Evolutionary conservation across 2,113 vertebrate genomes (phyloP), one percentile per base, ranked within the genome.

Genomic region (Synchiropus splendidus): DNA sequence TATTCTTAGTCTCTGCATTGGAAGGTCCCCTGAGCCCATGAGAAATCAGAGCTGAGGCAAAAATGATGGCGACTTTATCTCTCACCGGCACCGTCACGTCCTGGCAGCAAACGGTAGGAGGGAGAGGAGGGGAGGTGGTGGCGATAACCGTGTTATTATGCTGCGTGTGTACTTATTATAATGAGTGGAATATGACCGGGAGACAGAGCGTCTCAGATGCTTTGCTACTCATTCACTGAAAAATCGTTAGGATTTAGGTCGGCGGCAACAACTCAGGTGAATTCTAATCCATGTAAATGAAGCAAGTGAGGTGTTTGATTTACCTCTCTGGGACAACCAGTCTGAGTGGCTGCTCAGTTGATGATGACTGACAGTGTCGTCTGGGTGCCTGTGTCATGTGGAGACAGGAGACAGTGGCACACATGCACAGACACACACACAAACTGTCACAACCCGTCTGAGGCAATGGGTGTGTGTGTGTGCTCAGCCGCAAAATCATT

Each of bases 61-160:
- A 27, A 43, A 86, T 85, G 83, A 85, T 86, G 84, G 64, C 85
- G 31, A 79, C 85, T 15, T 31, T 88, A 55, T 79, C 83, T 39
- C 42, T 85, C 61, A 65, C 79, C 44, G 70, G 83, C 49, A 59
- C 72, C 3, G 50, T 80, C 43, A 50, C 70, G 4, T 17, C 77
- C 42, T 84, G 82, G 77, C 75, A 82, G 4, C 67, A 42, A 40
- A 85, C 83, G 84, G 86, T 88, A 85, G 76, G 84, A 27, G 21
- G 50, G 40, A 2, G 18, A 33, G 13, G 39, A 48, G 44, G 35
- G 10, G 14, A 34, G n/a, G 9, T 10, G 42, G n/a, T 11, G 27
- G 18, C 11, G 31, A 37, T 18, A 39, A 18, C 38, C 1, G 2
- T 39, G 2, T 34, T 8, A 31, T 46, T 16, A 39, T 11, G 31